Evolutionary conservation across 1,140 invertebrate species (phyloP), one percentile per base, ranked within the genome.

Genomic region (Trichoplusia ni): DNA sequence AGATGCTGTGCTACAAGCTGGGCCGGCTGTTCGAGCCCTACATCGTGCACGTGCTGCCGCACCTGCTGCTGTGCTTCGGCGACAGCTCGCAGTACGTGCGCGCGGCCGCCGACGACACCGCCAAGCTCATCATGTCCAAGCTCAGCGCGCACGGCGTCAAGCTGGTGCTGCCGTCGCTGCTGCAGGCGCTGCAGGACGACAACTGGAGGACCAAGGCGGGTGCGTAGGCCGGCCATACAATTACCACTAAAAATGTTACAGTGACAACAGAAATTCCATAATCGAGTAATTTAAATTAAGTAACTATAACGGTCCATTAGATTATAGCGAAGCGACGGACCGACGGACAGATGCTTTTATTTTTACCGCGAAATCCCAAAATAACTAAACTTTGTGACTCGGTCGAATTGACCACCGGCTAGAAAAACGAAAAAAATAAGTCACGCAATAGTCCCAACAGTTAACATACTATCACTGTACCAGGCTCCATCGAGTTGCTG

Each of bases 201-300:
- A 98, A 98, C 0, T 99, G 99, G 99, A 92, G 99, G 81, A 99
- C 99, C 1, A 99, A 99, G 91, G 97, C 97, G 33, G 97, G 96
- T 95, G 77, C 76, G 77, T 79, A n/a, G n/a, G n/a, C n/a, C n/a
- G n/a, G n/a, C n/a, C n/a, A 25, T 38, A 58, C 6, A 29, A 37
- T 8, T 44, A n/a, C 1, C 3, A 9, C 11, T 21, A 5, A 33
- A 6, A 13, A 7, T 7, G 3, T 38, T 8, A 62, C 18, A 16
- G 31, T 23, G 31, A 21, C 4, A 37, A 37, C 14, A 8, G 4
- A 29, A 4, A 8, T 29, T 29, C 4, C n/a, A n/a, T n/a, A n/a
- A n/a, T n/a, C n/a, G n/a, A n/a, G n/a, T n/a, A n/a, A n/a, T n/a
- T n/a, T n/a, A n/a, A n/a, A n/a, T n/a, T n/a, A n/a, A n/a, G n/a